Evolutionary conservation across 2,888 invertebrate genomes (phyloP).

Genomic region (Apodemia mormo): DNA sequence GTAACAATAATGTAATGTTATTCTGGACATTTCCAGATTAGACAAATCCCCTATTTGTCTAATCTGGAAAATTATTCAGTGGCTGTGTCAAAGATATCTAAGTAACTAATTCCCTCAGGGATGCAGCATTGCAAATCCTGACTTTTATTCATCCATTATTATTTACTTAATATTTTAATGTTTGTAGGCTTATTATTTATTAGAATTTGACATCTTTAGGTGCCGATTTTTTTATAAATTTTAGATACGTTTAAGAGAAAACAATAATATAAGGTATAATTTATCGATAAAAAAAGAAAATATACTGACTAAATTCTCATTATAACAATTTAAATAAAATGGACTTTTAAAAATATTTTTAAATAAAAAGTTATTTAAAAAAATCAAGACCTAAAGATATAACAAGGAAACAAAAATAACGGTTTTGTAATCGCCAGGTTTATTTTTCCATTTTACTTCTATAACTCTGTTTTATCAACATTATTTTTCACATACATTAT

Average conservation of each 20-base stretch:
- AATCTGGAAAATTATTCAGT: background rate
- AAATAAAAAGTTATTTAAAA: too few species aligned
- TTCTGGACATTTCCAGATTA: too few species aligned
- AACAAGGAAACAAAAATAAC: constrained; percentile 50
- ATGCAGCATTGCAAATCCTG: background rate
- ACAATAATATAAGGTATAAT: too few species aligned
- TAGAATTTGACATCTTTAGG: background rate
- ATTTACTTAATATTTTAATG: background rate
- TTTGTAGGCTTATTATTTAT: background rate
- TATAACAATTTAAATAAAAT: too few species aligned
- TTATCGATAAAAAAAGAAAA: too few species aligned
- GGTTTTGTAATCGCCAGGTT: constrained; percentile 72
- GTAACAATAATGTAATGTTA: too few species aligned
- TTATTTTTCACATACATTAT: constrained; percentile 70
- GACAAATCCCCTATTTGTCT: background rate
- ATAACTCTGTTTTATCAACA: constrained; percentile 65
- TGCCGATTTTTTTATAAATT: background rate
- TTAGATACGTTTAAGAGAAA: too few species aligned
- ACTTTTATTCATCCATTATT: background rate
- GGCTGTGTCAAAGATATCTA: background rate
- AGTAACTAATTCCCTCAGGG: background rate
- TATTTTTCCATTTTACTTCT: constrained; percentile 63
- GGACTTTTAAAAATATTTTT: too few species aligned
- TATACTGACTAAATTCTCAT: too few species aligned
- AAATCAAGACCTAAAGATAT: background rate